Evolutionary conservation across 2,888 invertebrate species (phyloP).

Genomic region (Euzetes globulus): DNA sequence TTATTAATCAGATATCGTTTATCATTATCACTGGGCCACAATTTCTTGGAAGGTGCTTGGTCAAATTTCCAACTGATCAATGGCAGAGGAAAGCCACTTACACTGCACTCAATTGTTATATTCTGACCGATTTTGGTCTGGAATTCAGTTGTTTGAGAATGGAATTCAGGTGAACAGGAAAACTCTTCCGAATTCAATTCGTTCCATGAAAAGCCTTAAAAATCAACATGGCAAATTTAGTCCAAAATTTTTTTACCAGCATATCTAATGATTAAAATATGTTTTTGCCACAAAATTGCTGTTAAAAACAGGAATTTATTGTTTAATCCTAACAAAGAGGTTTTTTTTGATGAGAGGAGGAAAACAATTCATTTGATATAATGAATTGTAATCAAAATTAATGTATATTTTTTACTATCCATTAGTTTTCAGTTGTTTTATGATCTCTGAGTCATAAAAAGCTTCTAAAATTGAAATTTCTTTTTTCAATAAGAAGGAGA

Average conservation of each 20-base stretch:
- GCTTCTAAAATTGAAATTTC: too few relatives aligned
- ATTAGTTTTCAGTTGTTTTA: too few relatives aligned
- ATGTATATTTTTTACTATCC: too few relatives aligned
- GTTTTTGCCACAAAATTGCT: too few relatives aligned
- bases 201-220: slow-evolving; percentile 37
- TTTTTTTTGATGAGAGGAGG: too few relatives aligned
- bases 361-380: background rate
- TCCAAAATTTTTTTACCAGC: too few relatives aligned
- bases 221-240: background rate
- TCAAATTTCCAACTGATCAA: slow-evolving; percentile 28
- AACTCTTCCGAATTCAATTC: slow-evolving; percentile 39
- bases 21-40: background rate
- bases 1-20: slow-evolving; percentile 7
- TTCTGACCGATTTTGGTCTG: slow-evolving; percentile 27
- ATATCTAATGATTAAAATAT: too few relatives aligned
- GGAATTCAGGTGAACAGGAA: slow-evolving; percentile 40
- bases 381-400: background rate
- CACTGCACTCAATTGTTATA: slow-evolving; percentile 27
- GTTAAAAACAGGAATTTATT: too few relatives aligned
- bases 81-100: slow-evolving; percentile 29
- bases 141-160: slow-evolving; percentile 26
- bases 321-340: too few relatives aligned
- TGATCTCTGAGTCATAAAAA: too few relatives aligned
- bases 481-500: too few relatives aligned
- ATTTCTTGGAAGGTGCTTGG: background rate